Conservation (phyloP, 2,113 vertebrate genomes). For the Taurulus bubalis region DNA sequence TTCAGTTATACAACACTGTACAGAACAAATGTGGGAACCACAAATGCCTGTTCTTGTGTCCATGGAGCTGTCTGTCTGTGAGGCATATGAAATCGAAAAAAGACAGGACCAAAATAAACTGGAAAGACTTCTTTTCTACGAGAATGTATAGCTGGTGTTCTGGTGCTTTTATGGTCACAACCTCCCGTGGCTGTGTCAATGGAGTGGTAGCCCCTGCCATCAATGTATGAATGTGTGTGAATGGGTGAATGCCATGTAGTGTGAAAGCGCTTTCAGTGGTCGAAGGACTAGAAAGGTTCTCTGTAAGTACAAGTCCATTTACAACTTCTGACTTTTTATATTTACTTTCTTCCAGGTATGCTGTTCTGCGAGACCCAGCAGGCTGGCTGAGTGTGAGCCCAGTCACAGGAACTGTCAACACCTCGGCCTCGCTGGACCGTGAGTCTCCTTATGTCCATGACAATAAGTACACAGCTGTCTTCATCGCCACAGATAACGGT, state of each 20-base stretch:
- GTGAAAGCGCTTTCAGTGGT: not conserved
- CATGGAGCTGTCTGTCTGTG: not conserved
- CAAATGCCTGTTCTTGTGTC: not conserved
- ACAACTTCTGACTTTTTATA: slow-evolving; percentile 18
- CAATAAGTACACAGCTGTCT: slow-evolving; percentile 92
- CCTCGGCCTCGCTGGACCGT: slow-evolving; percentile 89
- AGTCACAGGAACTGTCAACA: slow-evolving; percentile 92
- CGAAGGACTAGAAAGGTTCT: not conserved
- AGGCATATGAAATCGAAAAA: not conserved
- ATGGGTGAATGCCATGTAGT: not conserved
- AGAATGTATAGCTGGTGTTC: not conserved
- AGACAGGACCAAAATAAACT: slow-evolving; percentile 3
- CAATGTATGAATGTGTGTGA: not conserved
- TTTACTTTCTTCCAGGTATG: slow-evolving; percentile 84
- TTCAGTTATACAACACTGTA: not conserved
- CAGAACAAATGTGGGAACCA: not conserved
- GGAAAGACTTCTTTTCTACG: not conserved
- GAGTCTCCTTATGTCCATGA: slow-evolving; percentile 91
- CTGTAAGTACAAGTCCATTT: not conserved
- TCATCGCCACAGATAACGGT: slow-evolving; percentile 97
- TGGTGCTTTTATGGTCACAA: not conserved
- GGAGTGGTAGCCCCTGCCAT: no score
- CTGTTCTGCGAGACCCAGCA: slow-evolving; percentile 91
- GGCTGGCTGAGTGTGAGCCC: slow-evolving; percentile 95
- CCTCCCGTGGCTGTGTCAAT: not conserved